phyloP scores from a whole-genome alignment of 2,797 vertebrate genomes.

The Psittacula derbiana region DNA sequence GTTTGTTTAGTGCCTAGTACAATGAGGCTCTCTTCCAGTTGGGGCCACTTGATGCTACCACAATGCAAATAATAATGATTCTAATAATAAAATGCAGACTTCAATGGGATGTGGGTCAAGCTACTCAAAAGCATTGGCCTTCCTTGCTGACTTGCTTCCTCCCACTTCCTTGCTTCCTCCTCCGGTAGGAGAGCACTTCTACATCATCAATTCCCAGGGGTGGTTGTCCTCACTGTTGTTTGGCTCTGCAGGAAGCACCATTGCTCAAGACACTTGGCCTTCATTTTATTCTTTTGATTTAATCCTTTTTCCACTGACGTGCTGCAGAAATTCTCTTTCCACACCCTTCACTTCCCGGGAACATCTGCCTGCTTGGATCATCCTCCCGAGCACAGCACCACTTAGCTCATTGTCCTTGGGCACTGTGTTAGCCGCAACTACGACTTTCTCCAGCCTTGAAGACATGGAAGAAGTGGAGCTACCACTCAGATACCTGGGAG shows the following conservation, averaged over 20 bases:
- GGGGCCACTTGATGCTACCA: constrained; percentile 46
- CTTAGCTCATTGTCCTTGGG: not conserved
- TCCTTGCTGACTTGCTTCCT: constrained; percentile 59
- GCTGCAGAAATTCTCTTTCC: not conserved
- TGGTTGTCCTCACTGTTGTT: constrained; percentile 46
- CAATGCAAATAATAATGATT: constrained; percentile 46
- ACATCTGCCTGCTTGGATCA: not conserved
- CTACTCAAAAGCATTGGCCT: not conserved
- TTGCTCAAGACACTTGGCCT: constrained; percentile 55
- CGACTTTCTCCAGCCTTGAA: not conserved
- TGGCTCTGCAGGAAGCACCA: constrained; percentile 54
- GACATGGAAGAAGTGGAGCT: not conserved
- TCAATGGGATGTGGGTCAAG: constrained; percentile 41
- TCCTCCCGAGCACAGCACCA: accelerated
- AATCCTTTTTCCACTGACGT: not conserved
- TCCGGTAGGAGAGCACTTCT: not conserved
- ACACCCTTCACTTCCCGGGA: constrained; percentile 23
- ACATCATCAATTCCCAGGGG: constrained; percentile 57
- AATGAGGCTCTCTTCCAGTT: constrained; percentile 38
- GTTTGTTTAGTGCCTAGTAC: constrained; percentile 42
- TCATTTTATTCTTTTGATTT: not conserved
- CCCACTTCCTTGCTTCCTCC: constrained; percentile 46
- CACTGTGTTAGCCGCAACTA: accelerated
- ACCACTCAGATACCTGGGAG: not conserved
- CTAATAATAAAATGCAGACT: constrained; percentile 64